Evolutionary conservation across 2,888 invertebrate genomes (phyloP), one percentile per base, ranked within the genome.

Genomic region (Mycalesis mineus): DNA sequence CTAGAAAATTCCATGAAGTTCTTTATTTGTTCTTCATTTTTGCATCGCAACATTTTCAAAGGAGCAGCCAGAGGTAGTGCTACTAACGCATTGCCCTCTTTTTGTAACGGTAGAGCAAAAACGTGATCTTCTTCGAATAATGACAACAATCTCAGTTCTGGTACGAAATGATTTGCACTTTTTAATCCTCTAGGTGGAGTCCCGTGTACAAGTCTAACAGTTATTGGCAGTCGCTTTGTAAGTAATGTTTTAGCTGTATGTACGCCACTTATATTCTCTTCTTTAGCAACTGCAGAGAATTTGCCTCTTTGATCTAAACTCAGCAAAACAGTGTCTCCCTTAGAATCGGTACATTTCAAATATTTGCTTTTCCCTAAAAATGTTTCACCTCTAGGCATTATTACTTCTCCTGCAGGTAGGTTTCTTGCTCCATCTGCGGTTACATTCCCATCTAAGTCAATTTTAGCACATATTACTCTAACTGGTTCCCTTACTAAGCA

Each of bases 221-320:
- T 97, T 65, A 98, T 91, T 29, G 98, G 98, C 87, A 98, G 92
- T 65, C 98, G 92, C 83, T 98, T 98, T 65, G 95, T 94, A 56
- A 98, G 87, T 65, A 98, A 90, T 72, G 96, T 97, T 75, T 95
- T 94, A 13, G 97, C 96, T 64, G 96, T 95, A 82, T 98, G 98
- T 14, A 98, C 98, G 17, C 98, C 98, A 76, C 97, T 96, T 65
- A 98, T 97, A 85, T 97, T 97, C 73, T 97, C 97, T 81, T 97
- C 96, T 73, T 96, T 94, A 62, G 98, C 98, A 56, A 98, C 91
- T 48, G 97, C 96, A 70, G 97, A 97, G 87, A 98, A 97, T 74
- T 96, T 94, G 37, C 97, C 97, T 76, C 96, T 93, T 81, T 96
- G 96, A 74, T 97, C 97, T 77, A 96, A 91, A 62, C 95, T 94